Conservation (phyloP, 2,888 invertebrate genomes). For the Archips crataeganus region DNA sequence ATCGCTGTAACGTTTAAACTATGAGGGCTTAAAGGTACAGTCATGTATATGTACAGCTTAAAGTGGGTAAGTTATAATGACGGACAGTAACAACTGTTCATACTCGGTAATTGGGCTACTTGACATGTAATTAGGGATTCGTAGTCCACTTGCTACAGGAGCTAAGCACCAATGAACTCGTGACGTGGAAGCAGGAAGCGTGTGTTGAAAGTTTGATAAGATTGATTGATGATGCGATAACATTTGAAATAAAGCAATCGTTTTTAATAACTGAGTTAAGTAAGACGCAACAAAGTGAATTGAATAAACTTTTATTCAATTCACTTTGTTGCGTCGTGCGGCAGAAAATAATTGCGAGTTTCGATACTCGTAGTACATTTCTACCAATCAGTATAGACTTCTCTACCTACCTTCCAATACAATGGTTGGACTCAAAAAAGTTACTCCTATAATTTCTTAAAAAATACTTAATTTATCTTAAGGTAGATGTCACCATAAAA, state of each 20-base stretch:
- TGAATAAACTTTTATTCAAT: background rate
- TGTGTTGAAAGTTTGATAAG: constrained; percentile 15
- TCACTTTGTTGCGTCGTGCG: too few relatives aligned
- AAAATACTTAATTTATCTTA: too few relatives aligned
- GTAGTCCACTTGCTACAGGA: constrained; percentile 20
- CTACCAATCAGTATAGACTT: background rate
- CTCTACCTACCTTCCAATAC: background rate
- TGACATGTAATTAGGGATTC: constrained; percentile 35
- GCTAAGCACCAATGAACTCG: constrained; percentile 24
- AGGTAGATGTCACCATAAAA: too few relatives aligned
- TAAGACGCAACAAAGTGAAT: background rate
- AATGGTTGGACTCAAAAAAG: background rate
- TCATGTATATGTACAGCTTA: background rate
- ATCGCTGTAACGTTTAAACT: background rate
- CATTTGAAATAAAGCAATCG: background rate
- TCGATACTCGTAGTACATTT: background rate
- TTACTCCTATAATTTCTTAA: background rate
- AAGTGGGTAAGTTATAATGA: constrained; percentile 24
- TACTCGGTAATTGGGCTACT: constrained; percentile 21
- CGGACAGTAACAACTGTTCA: constrained; percentile 16
- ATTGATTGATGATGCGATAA: constrained; percentile 28
- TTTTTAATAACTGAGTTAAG: background rate
- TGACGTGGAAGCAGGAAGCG: constrained; percentile 3
- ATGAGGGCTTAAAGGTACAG: background rate
- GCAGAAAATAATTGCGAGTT: background rate